These are phyloP conservation scores for Sebastes vulpes DNA, from an alignment of 2,797 vertebrate genomes.

Conservation along the genomic window DNA sequence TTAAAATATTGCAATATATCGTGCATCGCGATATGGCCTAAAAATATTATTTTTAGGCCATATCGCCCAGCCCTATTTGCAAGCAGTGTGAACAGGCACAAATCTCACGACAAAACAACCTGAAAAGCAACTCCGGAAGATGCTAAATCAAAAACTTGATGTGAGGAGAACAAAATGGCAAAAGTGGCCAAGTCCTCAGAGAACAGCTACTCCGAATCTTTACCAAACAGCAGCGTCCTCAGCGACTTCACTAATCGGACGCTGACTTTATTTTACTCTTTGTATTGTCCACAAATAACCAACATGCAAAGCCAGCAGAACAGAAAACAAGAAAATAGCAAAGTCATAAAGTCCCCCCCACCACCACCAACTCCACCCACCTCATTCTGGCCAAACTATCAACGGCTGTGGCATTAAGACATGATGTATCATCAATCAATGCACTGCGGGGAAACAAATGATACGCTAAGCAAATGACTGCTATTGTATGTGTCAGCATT, in stretches of 20 bases:
- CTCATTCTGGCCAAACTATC: slow-evolving; percentile 9
- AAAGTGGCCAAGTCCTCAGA: too few relatives aligned
- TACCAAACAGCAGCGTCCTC: neutral
- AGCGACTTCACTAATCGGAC: neutral
- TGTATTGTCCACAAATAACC: neutral
- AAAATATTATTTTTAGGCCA: too few relatives aligned
- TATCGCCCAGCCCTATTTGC: too few relatives aligned
- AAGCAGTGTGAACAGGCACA: too few relatives aligned
- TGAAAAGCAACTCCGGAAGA: too few relatives aligned
- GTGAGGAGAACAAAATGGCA: too few relatives aligned
- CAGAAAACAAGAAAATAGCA: neutral
- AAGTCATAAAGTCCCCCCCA: neutral
- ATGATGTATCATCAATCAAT: slow-evolving; percentile 58
- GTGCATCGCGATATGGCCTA: too few relatives aligned
- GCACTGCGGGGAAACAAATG: slow-evolving; percentile 48
- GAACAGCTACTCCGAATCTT: too few relatives aligned
- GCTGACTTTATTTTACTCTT: neutral
- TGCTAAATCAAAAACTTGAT: too few relatives aligned
- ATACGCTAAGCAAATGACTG: slow-evolving; percentile 53
- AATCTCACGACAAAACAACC: too few relatives aligned
- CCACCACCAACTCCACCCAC: neutral
- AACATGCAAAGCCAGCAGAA: neutral
- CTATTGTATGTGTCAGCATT: slow-evolving; percentile 63
- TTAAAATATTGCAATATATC: too few relatives aligned
- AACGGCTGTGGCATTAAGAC: slow-evolving; percentile 31